phyloP scores from a whole-genome alignment of 2,797 vertebrate species.

The Lithobates sylvaticus region DNA sequence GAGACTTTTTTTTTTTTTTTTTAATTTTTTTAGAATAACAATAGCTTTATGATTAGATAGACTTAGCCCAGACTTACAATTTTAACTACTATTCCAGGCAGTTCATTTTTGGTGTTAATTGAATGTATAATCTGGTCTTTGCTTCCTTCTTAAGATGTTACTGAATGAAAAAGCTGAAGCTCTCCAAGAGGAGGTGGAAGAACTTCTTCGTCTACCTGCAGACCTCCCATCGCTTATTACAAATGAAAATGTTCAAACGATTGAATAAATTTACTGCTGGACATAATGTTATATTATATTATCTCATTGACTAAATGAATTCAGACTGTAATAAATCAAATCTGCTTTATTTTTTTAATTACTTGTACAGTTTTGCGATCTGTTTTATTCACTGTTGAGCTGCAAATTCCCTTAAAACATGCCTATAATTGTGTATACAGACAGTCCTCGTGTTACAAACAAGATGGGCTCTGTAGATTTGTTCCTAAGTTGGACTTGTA shows the following conservation, averaged over 20 bases:
- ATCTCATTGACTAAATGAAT: background rate
- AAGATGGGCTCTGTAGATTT: too few species aligned
- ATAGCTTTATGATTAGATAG: too few species aligned
- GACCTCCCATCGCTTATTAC: conserved; percentile 75
- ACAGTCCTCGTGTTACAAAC: too few species aligned
- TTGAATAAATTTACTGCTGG: background rate
- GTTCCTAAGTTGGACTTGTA: too few species aligned
- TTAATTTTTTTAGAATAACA: too few species aligned
- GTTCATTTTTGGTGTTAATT: background rate
- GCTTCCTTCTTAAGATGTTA: conserved; percentile 83
- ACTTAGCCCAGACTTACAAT: too few species aligned
- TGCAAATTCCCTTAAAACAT: background rate
- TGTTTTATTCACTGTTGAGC: background rate
- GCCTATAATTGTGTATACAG: background rate
- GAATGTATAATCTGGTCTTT: background rate
- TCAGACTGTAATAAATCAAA: background rate
- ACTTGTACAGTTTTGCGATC: background rate
- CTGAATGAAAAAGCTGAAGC: conserved; percentile 91
- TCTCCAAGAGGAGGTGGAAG: conserved; percentile 90
- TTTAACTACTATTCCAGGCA: background rate
- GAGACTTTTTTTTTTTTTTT: too few species aligned
- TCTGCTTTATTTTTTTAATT: background rate
- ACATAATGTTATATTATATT: background rate
- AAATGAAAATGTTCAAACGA: conserved; percentile 8
- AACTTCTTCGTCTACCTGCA: conserved; percentile 81